These are phyloP conservation scores for Pituophis catenifer DNA, from an alignment of 2,113 vertebrate genomes.

Conservation along the genomic window DNA sequence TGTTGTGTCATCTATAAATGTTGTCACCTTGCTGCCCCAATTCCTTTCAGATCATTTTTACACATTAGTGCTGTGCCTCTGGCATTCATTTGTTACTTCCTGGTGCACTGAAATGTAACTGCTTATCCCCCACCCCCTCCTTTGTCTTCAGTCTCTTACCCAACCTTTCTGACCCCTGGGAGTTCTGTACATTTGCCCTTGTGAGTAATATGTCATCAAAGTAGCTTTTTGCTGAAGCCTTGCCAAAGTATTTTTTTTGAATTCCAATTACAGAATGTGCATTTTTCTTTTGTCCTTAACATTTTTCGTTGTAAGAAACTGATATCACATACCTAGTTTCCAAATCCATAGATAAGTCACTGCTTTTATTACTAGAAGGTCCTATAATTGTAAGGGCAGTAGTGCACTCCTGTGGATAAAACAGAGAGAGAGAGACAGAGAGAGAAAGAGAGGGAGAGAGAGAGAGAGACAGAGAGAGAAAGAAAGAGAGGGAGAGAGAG, in stretches of 20 bases:
- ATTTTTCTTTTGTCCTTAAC: not conserved
- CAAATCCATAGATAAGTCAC: not conserved
- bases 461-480: no score
- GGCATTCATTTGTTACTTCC: not conserved
- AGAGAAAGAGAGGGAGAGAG: no score
- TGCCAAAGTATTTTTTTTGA: not conserved
- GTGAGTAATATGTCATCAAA: not conserved
- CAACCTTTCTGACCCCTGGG: not conserved
- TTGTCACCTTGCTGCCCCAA: not conserved
- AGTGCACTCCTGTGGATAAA: not conserved
- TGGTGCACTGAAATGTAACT: not conserved
- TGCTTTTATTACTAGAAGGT: not conserved
- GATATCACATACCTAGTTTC: not conserved
- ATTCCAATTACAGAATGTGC: not conserved
- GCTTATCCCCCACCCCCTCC: not conserved
- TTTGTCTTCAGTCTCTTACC: constrained; percentile 4
- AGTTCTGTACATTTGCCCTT: constrained; percentile 1
- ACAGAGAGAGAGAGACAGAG: no score
- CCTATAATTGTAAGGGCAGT: not conserved
- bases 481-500: no score
- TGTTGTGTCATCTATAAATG: not conserved
- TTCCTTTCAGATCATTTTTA: not conserved
- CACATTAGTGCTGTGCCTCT: not conserved
- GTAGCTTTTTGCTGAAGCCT: not conserved
- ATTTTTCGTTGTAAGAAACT: not conserved